Evolutionary conservation across 2,113 vertebrate species (phyloP), one percentile per base, ranked within the genome.

Genomic region (Alligator mississippiensis): DNA sequence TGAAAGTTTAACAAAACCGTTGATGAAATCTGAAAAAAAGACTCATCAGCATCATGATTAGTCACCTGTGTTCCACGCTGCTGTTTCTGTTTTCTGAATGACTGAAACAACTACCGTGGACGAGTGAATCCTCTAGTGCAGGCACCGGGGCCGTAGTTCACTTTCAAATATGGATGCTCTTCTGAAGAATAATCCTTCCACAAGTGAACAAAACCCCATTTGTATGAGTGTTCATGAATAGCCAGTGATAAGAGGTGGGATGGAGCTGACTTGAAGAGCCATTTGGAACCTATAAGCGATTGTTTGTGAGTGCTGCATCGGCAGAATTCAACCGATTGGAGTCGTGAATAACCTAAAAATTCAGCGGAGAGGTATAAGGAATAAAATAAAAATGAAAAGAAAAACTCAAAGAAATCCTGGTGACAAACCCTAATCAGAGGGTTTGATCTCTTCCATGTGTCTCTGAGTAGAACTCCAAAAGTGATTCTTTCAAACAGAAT

Each of bases 11-110:
- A 85, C 30, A 68, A 94, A 85, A 76, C 38, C 34, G 19, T 28
- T 64, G 63, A 21, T 38, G 68, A 70, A 90, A 88, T 93, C 91
- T 84, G 63, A 80, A 85, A 70, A 70, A 94, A 85, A 76, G 63
- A 84, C 66, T 84, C 82, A 80, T 21, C 11, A 86, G 66, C 57
- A 28, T 1, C 1, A 13, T 24, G 24, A 77, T 80, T 6, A 91
- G 77, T 10, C 19, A 2, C 92, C 4, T 2, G 91, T 15, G 77
- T 79, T 30, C 72, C 77, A 24, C n/a, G 74, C 58, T 87, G 34
- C 84, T 92, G 72, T 90, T 94, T 88, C 84, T 66, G 80, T 60
- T 72, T 34, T 21, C n/a, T 15, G 30, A 58, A 61, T 16, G 15
- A 11, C 13, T 78, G 21, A 80, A 74, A 93, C 47, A 47, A 47